phyloP scores from a whole-genome alignment of 2,113 vertebrate genomes.

The Vulpes vulpes region DNA sequence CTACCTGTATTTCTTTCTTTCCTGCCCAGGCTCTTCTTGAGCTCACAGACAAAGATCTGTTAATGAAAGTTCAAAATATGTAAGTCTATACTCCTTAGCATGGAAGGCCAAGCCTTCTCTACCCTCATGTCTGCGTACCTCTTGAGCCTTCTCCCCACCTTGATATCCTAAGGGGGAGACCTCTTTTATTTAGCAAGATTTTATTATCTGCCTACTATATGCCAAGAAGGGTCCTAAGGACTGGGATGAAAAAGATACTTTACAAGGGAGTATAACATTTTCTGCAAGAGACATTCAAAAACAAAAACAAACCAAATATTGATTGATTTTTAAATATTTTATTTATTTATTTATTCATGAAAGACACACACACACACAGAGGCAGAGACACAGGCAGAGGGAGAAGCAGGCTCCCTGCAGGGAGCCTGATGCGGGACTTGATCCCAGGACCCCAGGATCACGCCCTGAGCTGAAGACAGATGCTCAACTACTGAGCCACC shows the following conservation, averaged over 20 bases:
- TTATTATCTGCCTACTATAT: background rate
- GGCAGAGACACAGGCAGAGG: no score
- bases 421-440: no score
- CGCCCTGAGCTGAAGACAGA: no score
- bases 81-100: background rate
- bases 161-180: background rate
- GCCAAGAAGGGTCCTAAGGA: background rate
- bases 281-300: background rate
- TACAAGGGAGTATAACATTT: background rate
- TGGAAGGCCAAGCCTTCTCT: no score
- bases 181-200: slow-evolving; percentile 11
- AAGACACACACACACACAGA: no score
- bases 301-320: no score
- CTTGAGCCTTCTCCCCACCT: background rate
- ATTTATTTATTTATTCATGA: no score
- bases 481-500: no score
- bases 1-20: background rate
- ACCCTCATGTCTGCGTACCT: background rate
- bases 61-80: background rate
- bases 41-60: background rate
- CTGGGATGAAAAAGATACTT: background rate
- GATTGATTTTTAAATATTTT: no score
- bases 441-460: no score
- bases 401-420: no score
- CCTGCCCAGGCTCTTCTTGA: background rate